A percentile compares a stretch with the other conserved stretches of the same genome.
phyloP scores from a whole-genome alignment of 64 coral and sea anemone species.

The Cladopsammia gracilis region DNA sequence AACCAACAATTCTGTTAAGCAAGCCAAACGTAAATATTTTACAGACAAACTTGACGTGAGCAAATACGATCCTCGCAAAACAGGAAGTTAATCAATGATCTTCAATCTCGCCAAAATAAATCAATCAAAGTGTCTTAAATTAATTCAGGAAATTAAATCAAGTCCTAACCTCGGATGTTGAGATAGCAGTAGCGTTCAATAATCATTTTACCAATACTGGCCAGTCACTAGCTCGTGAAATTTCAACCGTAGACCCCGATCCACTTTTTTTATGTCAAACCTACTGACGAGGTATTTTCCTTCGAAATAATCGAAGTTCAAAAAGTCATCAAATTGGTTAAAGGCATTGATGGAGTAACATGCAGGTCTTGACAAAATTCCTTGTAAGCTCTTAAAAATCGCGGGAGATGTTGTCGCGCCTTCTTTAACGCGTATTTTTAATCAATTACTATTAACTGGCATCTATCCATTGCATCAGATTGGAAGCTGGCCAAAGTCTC shows the following conservation, averaged over 20 bases:
- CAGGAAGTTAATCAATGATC: conserved; percentile 9
- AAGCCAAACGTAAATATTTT: conserved; percentile 47
- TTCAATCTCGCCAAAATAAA: conserved; percentile 15
- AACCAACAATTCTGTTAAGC: conserved; percentile 32
- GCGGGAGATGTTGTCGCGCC: conserved; percentile 1
- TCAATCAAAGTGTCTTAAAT: not conserved
- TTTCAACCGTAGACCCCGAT: not conserved
- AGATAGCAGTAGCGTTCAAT: conserved; percentile 42
- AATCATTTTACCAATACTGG: conserved; percentile 29
- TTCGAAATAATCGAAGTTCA: not conserved
- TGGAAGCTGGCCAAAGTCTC: too few relatives aligned
- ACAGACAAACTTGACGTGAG: not conserved
- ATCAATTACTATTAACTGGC: too few relatives aligned
- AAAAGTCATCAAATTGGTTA: conserved; percentile 28
- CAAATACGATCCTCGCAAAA: not conserved
- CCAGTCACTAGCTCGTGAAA: not conserved
- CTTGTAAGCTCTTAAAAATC: conserved; percentile 13
- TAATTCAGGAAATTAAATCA: not conserved
- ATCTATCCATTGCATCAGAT: too few relatives aligned
- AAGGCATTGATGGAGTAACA: conserved; percentile 25
- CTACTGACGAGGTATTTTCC: conserved; percentile 2
- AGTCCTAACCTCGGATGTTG: not conserved
- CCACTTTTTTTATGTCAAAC: conserved; percentile 15
- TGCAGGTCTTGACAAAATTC: conserved; percentile 8
- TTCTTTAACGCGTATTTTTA: not conserved